Percentiles rank a stretch among this genome's conserved stretches.
Evolutionary conservation across 2,113 vertebrate species (phyloP).

Genomic region (Asarcornis scutulata): DNA sequence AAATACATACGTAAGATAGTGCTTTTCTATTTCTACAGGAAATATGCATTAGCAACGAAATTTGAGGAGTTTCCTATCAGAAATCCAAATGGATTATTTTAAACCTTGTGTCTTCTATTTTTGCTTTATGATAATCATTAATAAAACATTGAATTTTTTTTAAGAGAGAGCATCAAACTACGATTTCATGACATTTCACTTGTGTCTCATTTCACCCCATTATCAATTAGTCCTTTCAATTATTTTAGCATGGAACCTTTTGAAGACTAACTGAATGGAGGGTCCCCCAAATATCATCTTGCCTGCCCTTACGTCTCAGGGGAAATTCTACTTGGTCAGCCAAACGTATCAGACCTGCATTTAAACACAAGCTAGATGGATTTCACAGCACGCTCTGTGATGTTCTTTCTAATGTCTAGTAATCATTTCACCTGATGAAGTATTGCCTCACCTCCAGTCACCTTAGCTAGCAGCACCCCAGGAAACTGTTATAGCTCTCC

Average conservation of each 20-base stretch:
- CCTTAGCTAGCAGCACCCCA: fast-evolving
- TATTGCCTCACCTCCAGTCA: neutral
- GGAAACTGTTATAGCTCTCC: neutral
- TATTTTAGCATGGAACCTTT: neutral
- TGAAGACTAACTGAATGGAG: neutral
- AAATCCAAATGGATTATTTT: neutral
- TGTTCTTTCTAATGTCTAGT: neutral
- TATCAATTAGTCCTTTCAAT: neutral
- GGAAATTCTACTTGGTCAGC: neutral
- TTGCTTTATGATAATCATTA: neutral
- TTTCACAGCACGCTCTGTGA: neutral
- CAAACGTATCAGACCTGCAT: neutral
- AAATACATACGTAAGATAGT: fast-evolving
- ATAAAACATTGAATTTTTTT: neutral
- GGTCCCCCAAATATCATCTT: neutral
- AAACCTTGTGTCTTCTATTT: neutral
- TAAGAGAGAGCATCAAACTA: neutral
- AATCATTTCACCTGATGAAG: neutral
- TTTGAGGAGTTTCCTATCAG: neutral
- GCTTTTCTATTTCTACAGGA: neutral
- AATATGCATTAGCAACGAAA: neutral
- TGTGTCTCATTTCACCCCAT: neutral
- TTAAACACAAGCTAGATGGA: neutral
- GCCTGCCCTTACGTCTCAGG: neutral
- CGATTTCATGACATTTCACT: neutral